Percentiles rank a stretch among this genome's conserved stretches.
Evolutionary conservation across 2,797 vertebrate genomes (phyloP).

Genomic region (Manis crassicaudata): DNA sequence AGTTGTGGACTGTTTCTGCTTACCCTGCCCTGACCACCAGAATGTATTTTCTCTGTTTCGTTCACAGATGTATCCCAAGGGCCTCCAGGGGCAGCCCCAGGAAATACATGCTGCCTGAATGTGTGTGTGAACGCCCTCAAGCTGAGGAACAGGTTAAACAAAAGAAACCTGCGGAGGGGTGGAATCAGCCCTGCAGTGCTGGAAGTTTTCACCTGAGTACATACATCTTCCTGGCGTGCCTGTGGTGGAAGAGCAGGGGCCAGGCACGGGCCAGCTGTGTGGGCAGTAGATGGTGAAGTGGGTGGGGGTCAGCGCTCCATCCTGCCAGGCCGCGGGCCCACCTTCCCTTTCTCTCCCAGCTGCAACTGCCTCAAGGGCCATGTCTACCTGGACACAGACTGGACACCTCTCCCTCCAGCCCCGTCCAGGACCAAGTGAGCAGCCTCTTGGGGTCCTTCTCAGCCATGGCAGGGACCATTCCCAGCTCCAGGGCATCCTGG

Average conservation of each 20-base stretch:
- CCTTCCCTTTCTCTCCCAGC: not conserved
- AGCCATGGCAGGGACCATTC: not conserved
- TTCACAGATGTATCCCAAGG: not conserved
- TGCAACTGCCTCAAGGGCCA: not conserved
- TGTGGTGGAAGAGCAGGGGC: not conserved
- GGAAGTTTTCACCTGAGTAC: not conserved
- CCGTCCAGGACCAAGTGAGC: not conserved
- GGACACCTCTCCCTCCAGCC: not conserved
- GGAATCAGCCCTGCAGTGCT: not conserved
- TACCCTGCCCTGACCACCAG: rapidly evolving
- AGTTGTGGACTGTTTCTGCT: not conserved
- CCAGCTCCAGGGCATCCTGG: not conserved
- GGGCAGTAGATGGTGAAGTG: not conserved
- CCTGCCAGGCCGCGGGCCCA: not conserved
- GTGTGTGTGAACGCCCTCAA: not conserved
- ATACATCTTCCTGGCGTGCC: not conserved
- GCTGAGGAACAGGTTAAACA: not conserved
- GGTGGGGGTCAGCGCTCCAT: not conserved
- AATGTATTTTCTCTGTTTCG: not conserved
- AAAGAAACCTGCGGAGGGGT: not conserved
- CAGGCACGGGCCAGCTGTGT: not conserved
- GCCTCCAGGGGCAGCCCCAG: not conserved
- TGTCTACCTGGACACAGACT: no score
- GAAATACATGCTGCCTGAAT: not conserved
- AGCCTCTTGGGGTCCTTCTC: not conserved